Base-by-base conservation (phyloP, 2,113 vertebrate genomes). In the Gymnocephalus cernua region DNA sequence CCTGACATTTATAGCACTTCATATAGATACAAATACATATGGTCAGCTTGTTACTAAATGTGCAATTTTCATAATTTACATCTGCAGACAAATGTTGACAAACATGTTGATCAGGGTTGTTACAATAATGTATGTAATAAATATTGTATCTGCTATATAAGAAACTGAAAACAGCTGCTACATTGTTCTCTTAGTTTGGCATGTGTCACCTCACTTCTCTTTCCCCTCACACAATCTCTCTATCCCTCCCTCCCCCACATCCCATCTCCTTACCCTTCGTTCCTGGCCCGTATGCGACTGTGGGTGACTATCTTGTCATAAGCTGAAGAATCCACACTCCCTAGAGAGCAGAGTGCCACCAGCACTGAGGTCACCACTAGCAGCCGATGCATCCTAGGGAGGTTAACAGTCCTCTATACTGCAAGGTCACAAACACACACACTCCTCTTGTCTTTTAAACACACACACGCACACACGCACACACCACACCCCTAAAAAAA, bases 281-380 rank as follows among this genome's bases (percentile, higher is more conserved):
- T 96, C 50, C 96, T 96, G 88, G 97, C 98, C 82, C 98, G 95
- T 90, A 99, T 99, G 82, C 98, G 96, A 90, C 98, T 99, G 54
- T 99, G 98, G 83, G 92, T 91, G 87, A 99, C 95, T 79, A 99
- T 98, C 94, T 98, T 99, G 95, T 99, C 98, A 91, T 99, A 99
- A 74, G 96, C 96, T 41, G 93, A 96, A 88, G 96, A 95, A 41
- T 96, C 91, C 88, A 95, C 94, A 62, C 85, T 90, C 81, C 96
- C 94, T 78, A 97, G 84, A 80, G 82, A 85, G 80, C 89, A 93
- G 19, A 97, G 89, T 3, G 95, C 88, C 93, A 96, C 88, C 50
- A 95, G 87, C 35, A 86, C 86, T 41, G 94, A 94, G 72, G 88
- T 80, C 79, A 92, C 76, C 73, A 94, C 88, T 64, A 94, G 93